Evolutionary conservation across 2,888 invertebrate species (phyloP).

Genomic region (Caenorhabditis sp.): DNA sequence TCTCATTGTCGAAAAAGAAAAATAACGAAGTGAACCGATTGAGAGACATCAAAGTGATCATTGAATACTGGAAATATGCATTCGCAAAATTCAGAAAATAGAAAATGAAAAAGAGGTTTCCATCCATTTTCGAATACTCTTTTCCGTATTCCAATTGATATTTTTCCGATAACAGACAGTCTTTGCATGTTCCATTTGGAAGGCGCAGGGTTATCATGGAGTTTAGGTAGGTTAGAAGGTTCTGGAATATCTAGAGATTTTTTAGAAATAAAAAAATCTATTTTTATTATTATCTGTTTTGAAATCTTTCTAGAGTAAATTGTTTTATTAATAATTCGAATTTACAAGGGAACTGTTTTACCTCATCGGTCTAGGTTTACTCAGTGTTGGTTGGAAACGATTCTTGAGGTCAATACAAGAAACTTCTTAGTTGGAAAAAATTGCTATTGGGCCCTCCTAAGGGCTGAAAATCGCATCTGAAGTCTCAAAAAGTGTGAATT

Average conservation of each 20-base stretch:
- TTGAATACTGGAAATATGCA: slow-evolving; percentile 48
- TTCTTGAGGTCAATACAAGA: too few relatives aligned
- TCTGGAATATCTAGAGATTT: slow-evolving; percentile 1
- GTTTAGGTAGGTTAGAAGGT: slow-evolving; percentile 21
- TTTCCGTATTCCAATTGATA: neutral
- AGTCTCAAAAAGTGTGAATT: too few relatives aligned
- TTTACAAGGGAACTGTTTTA: too few relatives aligned
- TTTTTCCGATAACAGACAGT: slow-evolving; percentile 10
- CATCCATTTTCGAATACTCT: slow-evolving; percentile 9
- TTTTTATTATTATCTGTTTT: too few relatives aligned
- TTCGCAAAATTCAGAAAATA: slow-evolving; percentile 47
- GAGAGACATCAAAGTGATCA: slow-evolving; percentile 45
- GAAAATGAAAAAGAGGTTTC: slow-evolving; percentile 6
- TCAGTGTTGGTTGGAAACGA: too few relatives aligned
- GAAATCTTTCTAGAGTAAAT: too few relatives aligned
- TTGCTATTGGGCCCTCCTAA: too few relatives aligned
- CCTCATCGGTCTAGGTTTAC: too few relatives aligned
- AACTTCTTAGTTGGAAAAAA: too few relatives aligned
- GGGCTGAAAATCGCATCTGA: too few relatives aligned
- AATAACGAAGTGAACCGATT: slow-evolving; percentile 28
- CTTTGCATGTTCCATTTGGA: slow-evolving; percentile 42
- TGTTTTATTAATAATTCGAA: too few relatives aligned
- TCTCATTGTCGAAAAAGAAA: slow-evolving; percentile 38
- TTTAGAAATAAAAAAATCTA: too few relatives aligned
- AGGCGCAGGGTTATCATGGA: slow-evolving; percentile 49